Base-by-base conservation (phyloP, 2,113 vertebrate genomes). In the Philantomba maxwellii region DNA sequence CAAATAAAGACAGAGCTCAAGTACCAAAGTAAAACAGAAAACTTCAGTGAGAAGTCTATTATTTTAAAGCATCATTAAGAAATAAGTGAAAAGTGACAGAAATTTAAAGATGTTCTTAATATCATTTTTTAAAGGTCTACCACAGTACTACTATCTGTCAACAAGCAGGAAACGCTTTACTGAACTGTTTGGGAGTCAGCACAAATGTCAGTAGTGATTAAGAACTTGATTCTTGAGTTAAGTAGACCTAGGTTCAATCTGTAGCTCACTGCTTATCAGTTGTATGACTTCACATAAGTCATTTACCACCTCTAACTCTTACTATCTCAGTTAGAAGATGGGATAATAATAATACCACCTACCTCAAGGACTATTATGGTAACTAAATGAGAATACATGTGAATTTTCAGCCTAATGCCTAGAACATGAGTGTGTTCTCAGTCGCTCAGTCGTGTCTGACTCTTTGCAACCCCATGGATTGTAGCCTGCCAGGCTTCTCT, bases 1-100 rank as follows among this genome's bases (percentile, higher is more conserved):
- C 9, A 80, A 13, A 94, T 47, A 89, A 97, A 95, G 92, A 7
- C 17, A 95, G 92, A 93, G 17, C 70, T 45, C 53, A 87, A 58
- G 30, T 14, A 55, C 25, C 26, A 70, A 78, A 78, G 8, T 57
- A 58, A 94, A 94, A 33, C 11, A 85, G 77, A 28, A 25, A 81
- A 39, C 43, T 88, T 91, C 21, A 97, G 53, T 14, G 70, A 91
- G 28, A 47, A 6, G 47, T 0, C 26, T 23, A 43, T 80, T 51
- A 96, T 45, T 90, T 89, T 81, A 97, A 93, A 96, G 75, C 12
- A 82, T 94, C 28, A 58, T 23, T 88, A 78, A 89, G 47, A 92
- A 94, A 47, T 28, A 93, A 85, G 66, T 80, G 53, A 89, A 45
- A 80, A 91, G 28, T 62, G 43, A 60, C 2, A 96, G 60, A 87